Conservation (phyloP, 92 coral and sea anemone species). For the Zoanthus sociatus region DNA sequence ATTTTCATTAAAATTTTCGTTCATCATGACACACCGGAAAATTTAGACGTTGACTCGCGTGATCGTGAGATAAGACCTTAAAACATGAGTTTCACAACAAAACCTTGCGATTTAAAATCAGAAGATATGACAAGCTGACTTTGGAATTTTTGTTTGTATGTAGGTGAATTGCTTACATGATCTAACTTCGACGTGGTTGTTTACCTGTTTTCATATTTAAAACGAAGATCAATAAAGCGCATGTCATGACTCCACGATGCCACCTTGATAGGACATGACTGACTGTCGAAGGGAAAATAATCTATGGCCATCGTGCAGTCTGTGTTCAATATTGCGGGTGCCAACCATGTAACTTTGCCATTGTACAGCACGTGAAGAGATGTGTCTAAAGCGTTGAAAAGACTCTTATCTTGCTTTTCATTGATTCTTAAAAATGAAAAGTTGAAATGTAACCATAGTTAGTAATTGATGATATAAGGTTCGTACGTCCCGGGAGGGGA, state of each 20-base stretch:
- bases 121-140: too few species aligned
- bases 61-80: too few species aligned
- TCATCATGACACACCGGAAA: too few species aligned
- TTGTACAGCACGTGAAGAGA: neutral
- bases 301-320: neutral
- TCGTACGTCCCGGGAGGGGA: too few species aligned
- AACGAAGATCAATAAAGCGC: neutral
- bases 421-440: neutral
- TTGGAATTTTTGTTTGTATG: too few species aligned
- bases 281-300: slow-evolving; percentile 7
- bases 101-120: too few species aligned
- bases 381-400: neutral
- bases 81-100: too few species aligned
- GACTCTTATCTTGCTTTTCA: neutral
- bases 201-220: neutral
- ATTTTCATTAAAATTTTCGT: too few species aligned
- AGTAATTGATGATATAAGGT: too few species aligned
- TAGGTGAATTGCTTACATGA: too few species aligned
- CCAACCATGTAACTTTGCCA: neutral
- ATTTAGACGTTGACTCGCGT: too few species aligned
- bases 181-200: neutral
- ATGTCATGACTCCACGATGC: neutral
- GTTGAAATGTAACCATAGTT: too few species aligned
- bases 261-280: neutral
- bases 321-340: neutral